These are phyloP conservation scores for Nemoura dubitans DNA, from an alignment of 2,888 invertebrate species.

Conservation along the genomic window DNA sequence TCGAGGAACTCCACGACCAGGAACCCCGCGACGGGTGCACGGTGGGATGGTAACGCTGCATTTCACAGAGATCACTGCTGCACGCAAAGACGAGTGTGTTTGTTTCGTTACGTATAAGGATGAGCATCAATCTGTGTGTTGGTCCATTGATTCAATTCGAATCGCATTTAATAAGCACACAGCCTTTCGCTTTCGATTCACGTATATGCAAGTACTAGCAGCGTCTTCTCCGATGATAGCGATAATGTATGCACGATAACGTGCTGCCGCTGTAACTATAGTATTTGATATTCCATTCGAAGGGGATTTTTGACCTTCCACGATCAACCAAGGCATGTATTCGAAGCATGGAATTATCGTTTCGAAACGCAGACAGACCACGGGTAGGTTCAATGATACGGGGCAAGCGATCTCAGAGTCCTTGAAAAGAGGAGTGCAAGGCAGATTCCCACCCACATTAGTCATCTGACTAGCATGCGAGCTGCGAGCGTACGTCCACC, in stretches of 20 bases:
- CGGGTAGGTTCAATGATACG: not conserved
- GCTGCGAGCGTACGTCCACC: no score
- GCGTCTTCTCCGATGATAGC: not conserved
- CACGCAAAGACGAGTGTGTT: not conserved
- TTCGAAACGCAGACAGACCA: not conserved
- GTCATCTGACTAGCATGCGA: not conserved
- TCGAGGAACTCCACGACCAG: not conserved
- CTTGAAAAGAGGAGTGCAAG: not conserved
- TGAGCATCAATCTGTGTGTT: not conserved
- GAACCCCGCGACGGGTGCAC: not conserved
- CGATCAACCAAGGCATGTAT: not conserved
- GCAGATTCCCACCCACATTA: slow-evolving; percentile 4
- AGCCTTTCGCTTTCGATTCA: not conserved
- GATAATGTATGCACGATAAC: not conserved
- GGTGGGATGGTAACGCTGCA: not conserved
- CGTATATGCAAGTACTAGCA: no score
- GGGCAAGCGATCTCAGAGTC: not conserved
- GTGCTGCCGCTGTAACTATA: not conserved
- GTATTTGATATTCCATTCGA: slow-evolving; percentile 12
- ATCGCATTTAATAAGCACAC: not conserved
- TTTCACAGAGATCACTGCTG: not conserved
- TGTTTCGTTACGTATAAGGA: not conserved
- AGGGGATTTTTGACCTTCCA: slow-evolving; percentile 7
- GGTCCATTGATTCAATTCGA: not conserved
- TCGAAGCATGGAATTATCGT: not conserved